Conservation (phyloP, 2,113 vertebrate genomes). For the Rhea pennata region DNA sequence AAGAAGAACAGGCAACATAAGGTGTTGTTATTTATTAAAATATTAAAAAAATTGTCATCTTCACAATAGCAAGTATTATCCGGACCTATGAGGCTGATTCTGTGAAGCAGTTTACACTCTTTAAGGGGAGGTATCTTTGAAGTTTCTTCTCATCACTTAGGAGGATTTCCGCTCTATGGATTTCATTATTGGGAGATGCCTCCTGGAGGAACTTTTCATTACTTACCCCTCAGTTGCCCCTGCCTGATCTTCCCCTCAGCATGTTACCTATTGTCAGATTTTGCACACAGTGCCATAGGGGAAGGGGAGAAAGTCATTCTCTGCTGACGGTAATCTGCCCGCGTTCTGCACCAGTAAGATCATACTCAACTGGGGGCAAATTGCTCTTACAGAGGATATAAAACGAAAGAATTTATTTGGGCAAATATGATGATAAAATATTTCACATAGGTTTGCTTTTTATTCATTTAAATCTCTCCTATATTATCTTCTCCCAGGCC, state of each 20-base stretch:
- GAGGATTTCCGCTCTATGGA: conserved; percentile 42
- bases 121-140: neutral
- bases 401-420: neutral
- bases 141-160: neutral
- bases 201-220: conserved; percentile 44
- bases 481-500: neutral
- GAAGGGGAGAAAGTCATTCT: neutral
- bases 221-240: neutral
- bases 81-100: neutral
- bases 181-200: conserved; percentile 33
- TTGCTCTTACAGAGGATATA: neutral
- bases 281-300: neutral
- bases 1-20: neutral
- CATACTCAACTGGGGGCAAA: neutral
- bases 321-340: neutral
- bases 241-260: conserved; percentile 3
- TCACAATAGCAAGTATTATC: neutral
- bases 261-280: conserved; percentile 24
- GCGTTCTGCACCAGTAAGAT: neutral
- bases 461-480: neutral
- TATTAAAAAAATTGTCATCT: neutral
- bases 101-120: neutral
- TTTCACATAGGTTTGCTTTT: neutral
- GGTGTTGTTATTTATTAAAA: neutral
- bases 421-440: neutral